Evolutionary conservation across 1,140 invertebrate genomes (phyloP).

Genomic region (Apis laboriosa): DNA sequence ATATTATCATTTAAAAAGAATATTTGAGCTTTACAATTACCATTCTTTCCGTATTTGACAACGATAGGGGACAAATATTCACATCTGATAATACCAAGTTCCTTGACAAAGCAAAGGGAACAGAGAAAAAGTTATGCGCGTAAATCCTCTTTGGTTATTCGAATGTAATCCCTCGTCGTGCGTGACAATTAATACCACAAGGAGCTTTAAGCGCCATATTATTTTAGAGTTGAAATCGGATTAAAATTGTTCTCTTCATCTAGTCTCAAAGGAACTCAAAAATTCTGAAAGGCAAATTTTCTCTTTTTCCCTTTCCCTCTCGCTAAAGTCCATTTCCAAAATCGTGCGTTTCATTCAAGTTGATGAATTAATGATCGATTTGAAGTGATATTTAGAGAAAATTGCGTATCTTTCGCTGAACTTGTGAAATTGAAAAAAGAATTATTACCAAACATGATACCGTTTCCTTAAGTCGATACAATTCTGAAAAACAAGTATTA

Average conservation of each 20-base stretch:
- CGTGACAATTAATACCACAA: constrained; percentile 47
- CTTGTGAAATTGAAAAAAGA: too few relatives aligned
- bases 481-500: too few relatives aligned
- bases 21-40: too few relatives aligned
- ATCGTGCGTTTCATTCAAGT: background rate
- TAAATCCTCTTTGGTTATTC: background rate
- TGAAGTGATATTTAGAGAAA: too few relatives aligned
- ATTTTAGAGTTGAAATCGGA: constrained; percentile 31
- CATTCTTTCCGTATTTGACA: background rate
- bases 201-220: constrained; percentile 17
- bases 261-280: constrained; percentile 14
- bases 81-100: background rate
- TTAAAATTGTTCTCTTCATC: background rate
- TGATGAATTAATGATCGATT: too few relatives aligned
- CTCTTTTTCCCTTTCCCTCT: background rate
- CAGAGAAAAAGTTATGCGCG: too few relatives aligned
- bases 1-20: too few relatives aligned
- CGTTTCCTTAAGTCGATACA: too few relatives aligned
- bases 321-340: background rate
- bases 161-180: constrained; percentile 2
- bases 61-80: too few relatives aligned
- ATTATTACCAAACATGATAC: too few relatives aligned
- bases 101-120: accelerated
- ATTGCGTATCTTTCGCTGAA: too few relatives aligned
- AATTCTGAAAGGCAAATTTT: background rate